Base-by-base conservation (phyloP, 2,888 invertebrate species). In the Adineta ricciae region DNA sequence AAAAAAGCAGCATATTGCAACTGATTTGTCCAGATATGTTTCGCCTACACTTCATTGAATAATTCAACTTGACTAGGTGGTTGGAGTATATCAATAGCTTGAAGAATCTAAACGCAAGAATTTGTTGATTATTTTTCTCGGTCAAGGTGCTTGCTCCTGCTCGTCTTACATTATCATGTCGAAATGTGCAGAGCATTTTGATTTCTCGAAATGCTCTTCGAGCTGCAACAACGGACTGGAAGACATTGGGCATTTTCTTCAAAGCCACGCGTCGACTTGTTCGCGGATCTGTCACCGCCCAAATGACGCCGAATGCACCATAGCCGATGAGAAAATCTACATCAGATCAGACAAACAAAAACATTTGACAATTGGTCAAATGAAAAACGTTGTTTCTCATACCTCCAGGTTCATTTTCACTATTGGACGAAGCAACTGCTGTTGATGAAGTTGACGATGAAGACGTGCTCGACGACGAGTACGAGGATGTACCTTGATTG, bases 221-320 rank as follows among this genome's bases (percentile, higher is more conserved):
- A 91, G 97, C 96, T 89, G 98, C 98, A 89, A 99, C 96, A 91
- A 98, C 93, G 90, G 97, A 98, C 92, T 98, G 98, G 94, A 99
- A 99, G 92, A 99, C 98, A 93, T 98, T 97, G 88, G 99, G 98
- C 93, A 99, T 94, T 93, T 99, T 99, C 93, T 99, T 99, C 89
- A 99, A 93, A 88, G 99, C 99, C 89, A 99, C 97, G 90, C 97
- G 93, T 91, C 96, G 94, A 88, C 97, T 97, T 92, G 97, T 96
- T 89, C 99, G 93, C 41, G 99, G 99, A 93, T 99, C 99, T 90
- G 98, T 98, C 89, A 99, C 98, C 88, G 98, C 98, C 98, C 98
- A 99, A 90, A 99, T 98, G 90, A 99, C 98, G 90, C 99, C 99
- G 92, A 99, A 99, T 90, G 99, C 99, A 90, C 99, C 99, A 91